Conservation (phyloP, 2,113 vertebrate species). For the Nyctibius bracteatus region DNA sequence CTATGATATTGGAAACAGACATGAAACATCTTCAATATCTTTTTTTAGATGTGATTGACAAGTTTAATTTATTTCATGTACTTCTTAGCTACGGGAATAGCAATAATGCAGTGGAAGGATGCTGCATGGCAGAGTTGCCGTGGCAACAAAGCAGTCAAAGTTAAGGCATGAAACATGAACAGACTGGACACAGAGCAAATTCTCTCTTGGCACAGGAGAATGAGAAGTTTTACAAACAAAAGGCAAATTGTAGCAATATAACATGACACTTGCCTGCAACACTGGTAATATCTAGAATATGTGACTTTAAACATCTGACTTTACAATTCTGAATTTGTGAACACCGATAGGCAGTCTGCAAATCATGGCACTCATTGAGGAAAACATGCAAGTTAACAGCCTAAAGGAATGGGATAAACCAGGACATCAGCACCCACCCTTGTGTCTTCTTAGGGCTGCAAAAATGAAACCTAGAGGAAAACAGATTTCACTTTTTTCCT, state of each 20-base stretch:
- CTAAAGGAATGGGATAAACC: background rate
- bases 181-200: background rate
- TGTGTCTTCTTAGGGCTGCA: background rate
- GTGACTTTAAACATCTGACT: background rate
- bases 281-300: background rate
- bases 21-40: background rate
- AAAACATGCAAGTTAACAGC: background rate
- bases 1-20: background rate
- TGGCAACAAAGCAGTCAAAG: conserved; percentile 43
- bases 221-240: background rate
- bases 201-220: background rate
- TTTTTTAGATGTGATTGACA: conserved; percentile 24
- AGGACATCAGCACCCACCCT: background rate
- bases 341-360: background rate
- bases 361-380: background rate
- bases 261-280: rapidly evolving
- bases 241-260: background rate
- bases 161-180: background rate
- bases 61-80: conserved; percentile 44
- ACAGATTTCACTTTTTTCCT: background rate
- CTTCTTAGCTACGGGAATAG: background rate
- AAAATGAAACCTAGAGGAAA: background rate
- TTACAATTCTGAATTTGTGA: background rate
- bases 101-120: conserved; percentile 2
- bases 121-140: background rate